Conservation (phyloP, 2,113 vertebrate species). For the Rhagologus leucostigma region DNA sequence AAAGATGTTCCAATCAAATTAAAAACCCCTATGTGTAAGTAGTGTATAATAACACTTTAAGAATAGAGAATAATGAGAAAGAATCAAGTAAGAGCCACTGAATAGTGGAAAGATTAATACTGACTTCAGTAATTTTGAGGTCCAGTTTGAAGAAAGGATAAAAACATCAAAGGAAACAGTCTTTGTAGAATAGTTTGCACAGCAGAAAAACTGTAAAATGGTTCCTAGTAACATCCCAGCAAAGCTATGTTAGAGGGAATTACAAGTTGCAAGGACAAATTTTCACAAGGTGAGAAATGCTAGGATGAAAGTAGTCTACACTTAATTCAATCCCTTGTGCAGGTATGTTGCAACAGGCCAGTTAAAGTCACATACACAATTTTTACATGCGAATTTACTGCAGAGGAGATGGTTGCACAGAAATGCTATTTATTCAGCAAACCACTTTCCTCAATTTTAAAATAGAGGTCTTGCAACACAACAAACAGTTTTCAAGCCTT, state of each 20-base stretch:
- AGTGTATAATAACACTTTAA: not conserved
- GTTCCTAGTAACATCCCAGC: not conserved
- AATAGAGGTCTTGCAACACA: not conserved
- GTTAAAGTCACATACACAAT: not conserved
- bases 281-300: not conserved
- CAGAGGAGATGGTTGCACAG: not conserved
- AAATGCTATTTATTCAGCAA: not conserved
- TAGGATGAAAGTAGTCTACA: not conserved
- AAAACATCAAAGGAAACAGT: not conserved
- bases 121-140: not conserved
- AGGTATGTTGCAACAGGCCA: not conserved
- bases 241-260: not conserved
- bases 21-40: not conserved
- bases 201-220: not conserved
- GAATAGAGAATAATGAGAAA: not conserved
- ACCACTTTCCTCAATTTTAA: not conserved
- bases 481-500: not conserved
- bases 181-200: not conserved
- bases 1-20: not conserved
- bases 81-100: not conserved
- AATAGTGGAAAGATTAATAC: not conserved
- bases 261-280: not conserved
- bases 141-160: not conserved
- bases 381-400: not conserved
- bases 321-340: not conserved